Evolutionary conservation across 2,797 vertebrate species (phyloP).

Genomic region (Enteromius fasciolatus): DNA sequence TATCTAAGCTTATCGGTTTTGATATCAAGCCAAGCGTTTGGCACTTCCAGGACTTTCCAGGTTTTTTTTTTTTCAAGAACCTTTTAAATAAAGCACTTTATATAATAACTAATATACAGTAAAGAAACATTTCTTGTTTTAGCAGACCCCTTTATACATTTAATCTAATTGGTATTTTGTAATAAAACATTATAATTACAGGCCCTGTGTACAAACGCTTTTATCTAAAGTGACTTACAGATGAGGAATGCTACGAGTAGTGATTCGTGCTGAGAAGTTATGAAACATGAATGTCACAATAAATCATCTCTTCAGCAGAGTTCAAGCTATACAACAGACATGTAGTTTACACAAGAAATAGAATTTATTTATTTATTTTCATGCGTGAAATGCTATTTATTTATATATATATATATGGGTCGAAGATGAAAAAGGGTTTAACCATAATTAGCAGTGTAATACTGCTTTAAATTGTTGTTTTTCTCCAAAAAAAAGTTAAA

Average conservation of each 20-base stretch:
- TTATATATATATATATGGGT: no score
- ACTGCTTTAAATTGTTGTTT: no score
- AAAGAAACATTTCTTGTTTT: neutral
- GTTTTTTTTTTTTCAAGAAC: no score
- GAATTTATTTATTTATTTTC: neutral
- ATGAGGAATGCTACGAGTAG: neutral
- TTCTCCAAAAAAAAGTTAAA: no score
- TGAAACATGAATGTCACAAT: neutral
- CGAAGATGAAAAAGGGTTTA: no score
- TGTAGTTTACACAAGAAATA: neutral
- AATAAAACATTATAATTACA: neutral
- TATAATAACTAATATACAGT: neutral
- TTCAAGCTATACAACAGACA: neutral
- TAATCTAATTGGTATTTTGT: neutral
- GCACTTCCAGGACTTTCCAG: neutral
- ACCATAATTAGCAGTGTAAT: no score
- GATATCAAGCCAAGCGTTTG: neutral
- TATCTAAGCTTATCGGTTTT: neutral
- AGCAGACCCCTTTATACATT: neutral
- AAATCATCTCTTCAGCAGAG: neutral
- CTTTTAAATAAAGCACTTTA: neutral
- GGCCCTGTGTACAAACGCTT: neutral
- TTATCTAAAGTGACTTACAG: neutral
- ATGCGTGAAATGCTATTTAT: neutral
- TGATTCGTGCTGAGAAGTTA: neutral